Base-by-base conservation (phyloP, 1,140 invertebrate species). In the Papilio machaon region DNA sequence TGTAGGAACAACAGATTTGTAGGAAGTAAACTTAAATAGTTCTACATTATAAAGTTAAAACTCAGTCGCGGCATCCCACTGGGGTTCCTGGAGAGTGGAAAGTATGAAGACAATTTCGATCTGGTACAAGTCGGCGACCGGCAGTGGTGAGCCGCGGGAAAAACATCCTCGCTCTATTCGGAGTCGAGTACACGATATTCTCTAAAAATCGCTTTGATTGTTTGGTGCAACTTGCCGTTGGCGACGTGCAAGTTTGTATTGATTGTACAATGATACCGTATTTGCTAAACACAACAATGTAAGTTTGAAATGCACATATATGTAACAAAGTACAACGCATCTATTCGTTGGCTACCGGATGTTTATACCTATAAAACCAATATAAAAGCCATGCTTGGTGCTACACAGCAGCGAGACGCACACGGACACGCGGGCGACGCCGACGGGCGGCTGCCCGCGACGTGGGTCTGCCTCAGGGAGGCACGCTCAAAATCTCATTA, bases 401-500 rank as follows among this genome's bases (percentile, higher is more conserved):
- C 13, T 52, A 17, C 11, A 13, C 49, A 54, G 54, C 54, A n/a
- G 54, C 54, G 17, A 17, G 6, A 15, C 52, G 52, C 49, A 13
- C 49, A 15, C 2, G 17, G 54, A 5, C 49, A 17, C 54, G 54
- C 15, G 17, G 17, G 17, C 46, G 30, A 43, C 17, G 43, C 74
- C 11, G 43, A 43, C 19, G 70, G 64, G 47, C 75, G 54, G 81
- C 77, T 73, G 79, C 30, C 74, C 58, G 73, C 30, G 81, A 58
- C 64, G 78, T 38, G 67, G 38, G 38, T 47, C 70, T 67, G 73
- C 46, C 46, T 19, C 67, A 58, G 64, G 67, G 81, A 60, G 79
- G 70, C 77, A 73, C 75, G 78, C 64, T 82, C 82, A 82, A 89
- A 91, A 91, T 86, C 88, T 92, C 86, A 89, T 92, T 92, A 92